Percentiles rank a stretch among this genome's conserved stretches.
These are phyloP conservation scores for Leptopilina drosophilae DNA, from an alignment of 2,888 invertebrate species.

Conservation along the genomic window DNA sequence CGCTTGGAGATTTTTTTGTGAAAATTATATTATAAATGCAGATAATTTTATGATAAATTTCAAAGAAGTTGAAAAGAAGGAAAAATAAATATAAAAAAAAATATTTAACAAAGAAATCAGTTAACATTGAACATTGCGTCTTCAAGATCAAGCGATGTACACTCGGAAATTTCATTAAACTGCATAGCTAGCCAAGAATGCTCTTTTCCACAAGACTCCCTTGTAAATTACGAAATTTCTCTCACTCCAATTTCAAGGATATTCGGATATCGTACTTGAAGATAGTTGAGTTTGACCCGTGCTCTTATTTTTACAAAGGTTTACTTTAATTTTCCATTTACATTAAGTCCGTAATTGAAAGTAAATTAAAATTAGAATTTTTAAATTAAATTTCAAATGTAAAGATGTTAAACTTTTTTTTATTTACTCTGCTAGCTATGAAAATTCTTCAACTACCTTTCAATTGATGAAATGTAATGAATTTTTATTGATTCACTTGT, in stretches of 20 bases:
- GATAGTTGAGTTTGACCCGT: conserved; percentile 12
- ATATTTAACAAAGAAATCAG: background rate
- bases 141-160: background rate
- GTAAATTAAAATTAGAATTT: too few species aligned
- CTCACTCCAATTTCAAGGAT: conserved; percentile 18
- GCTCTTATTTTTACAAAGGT: background rate
- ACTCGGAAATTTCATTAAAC: conserved; percentile 12
- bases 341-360: background rate
- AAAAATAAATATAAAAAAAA: too few species aligned
- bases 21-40: too few species aligned
- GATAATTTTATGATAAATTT: too few species aligned
- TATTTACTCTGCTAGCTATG: too few species aligned
- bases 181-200: conserved; percentile 14
- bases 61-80: too few species aligned
- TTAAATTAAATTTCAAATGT: too few species aligned
- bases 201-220: conserved; percentile 3
- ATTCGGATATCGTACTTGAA: conserved; percentile 14
- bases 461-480: too few species aligned
- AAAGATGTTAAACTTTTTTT: too few species aligned
- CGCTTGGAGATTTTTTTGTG: too few species aligned
- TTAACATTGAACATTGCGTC: background rate
- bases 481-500: too few species aligned
- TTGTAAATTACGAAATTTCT: conserved; percentile 34
- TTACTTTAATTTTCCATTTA: background rate
- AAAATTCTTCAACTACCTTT: too few species aligned